Conservation (phyloP, 1,140 invertebrate genomes). For the Calliopsis andreniformis region DNA sequence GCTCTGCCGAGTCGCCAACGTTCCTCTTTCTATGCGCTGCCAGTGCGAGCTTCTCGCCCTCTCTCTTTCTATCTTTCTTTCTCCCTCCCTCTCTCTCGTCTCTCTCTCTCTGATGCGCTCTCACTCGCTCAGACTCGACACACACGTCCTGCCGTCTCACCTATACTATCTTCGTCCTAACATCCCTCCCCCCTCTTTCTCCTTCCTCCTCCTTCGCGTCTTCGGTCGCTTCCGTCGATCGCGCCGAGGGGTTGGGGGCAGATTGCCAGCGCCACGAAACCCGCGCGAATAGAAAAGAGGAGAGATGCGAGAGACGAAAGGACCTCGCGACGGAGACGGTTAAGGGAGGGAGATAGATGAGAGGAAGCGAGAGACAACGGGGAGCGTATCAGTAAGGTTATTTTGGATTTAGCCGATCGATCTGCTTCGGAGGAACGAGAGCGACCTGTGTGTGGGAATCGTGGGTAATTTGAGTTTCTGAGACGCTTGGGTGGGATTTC, state of each 20-base stretch:
- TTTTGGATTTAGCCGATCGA: conserved; percentile 15
- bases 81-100: conserved; percentile 52
- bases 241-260: conserved; percentile 10
- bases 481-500: too few species aligned
- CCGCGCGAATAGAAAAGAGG: neutral
- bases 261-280: neutral
- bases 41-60: conserved; percentile 23
- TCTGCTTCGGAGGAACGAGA: neutral
- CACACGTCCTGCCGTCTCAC: conserved; percentile 48
- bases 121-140: conserved; percentile 67
- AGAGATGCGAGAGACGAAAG: neutral
- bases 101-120: too few species aligned
- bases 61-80: conserved; percentile 1
- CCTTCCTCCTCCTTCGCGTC: neutral
- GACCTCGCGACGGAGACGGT: neutral
- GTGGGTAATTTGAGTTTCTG: too few species aligned
- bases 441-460: neutral
- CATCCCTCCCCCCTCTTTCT: neutral
- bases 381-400: neutral
- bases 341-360: too few species aligned
- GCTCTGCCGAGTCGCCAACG: conserved; percentile 48
- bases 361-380: neutral
- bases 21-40: conserved; percentile 55
- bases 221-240: conserved; percentile 4
- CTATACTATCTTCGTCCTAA: conserved; percentile 63